Evolutionary conservation across 2,797 vertebrate genomes (phyloP).

Genomic region (Craterocephalus amniculus): DNA sequence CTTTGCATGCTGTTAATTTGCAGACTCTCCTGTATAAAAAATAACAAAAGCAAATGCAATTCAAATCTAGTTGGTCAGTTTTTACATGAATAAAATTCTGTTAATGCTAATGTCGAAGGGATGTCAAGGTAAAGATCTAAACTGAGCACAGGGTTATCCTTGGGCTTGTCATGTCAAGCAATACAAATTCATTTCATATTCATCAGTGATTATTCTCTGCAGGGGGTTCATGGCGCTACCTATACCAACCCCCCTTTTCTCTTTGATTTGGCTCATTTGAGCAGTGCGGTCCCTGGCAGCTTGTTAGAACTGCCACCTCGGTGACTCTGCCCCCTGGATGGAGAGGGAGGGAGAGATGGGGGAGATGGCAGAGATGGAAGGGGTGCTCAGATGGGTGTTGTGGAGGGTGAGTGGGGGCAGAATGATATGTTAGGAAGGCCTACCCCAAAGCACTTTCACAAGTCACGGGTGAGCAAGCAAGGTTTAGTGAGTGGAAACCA

Average conservation of each 20-base stretch:
- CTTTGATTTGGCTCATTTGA: constrained; percentile 89
- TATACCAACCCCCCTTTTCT: constrained; percentile 81
- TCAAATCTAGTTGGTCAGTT: constrained; percentile 46
- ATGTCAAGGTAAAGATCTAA: constrained; percentile 63
- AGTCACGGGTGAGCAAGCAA: constrained; percentile 81
- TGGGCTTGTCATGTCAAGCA: constrained; percentile 83
- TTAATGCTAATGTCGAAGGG: constrained; percentile 58
- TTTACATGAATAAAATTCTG: constrained; percentile 34
- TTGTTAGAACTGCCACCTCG: constrained; percentile 88
- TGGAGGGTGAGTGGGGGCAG: constrained; percentile 38
- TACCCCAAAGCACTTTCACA: constrained; percentile 78
- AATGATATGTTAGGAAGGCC: constrained; percentile 78
- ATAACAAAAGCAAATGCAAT: constrained; percentile 32
- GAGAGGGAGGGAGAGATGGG: constrained; percentile 48
- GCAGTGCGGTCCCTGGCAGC: constrained; percentile 82
- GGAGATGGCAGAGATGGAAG: constrained; percentile 71
- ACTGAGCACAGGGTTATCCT: constrained; percentile 75
- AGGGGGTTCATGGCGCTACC: constrained; percentile 82
- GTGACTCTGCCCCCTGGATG: constrained; percentile 85
- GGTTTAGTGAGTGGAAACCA: constrained; percentile 58
- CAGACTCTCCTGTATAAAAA: constrained; percentile 28
- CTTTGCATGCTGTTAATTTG: constrained; percentile 37
- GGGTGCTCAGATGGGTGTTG: constrained; percentile 72
- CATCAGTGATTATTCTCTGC: constrained; percentile 83
- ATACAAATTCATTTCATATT: constrained; percentile 87